Evolutionary conservation across 2,888 invertebrate genomes (phyloP).

Genomic region (Leptogaster cylindrica): DNA sequence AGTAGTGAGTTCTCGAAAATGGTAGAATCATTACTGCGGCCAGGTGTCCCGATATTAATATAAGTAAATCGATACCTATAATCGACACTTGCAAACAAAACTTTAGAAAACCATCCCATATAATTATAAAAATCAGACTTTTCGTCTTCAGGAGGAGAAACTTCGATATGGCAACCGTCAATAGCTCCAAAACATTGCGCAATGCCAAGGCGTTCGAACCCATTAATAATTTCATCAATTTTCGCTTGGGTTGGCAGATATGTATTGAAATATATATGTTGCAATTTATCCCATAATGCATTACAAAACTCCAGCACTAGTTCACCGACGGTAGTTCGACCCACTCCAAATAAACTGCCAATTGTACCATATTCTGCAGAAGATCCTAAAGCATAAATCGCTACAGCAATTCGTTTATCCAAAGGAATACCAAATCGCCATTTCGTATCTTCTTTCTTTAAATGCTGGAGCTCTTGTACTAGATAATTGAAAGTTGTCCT

Average conservation of each 20-base stretch:
- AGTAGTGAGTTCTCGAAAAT: conserved; percentile 42
- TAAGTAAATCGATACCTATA: conserved; percentile 6
- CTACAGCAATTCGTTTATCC: conserved; percentile 31
- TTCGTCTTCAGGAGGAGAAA: not conserved
- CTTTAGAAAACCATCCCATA: not conserved
- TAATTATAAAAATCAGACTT: conserved; percentile 31
- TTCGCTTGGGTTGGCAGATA: not conserved
- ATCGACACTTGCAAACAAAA: not conserved
- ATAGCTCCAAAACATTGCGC: not conserved
- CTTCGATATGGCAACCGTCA: conserved; percentile 15
- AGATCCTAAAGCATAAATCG: conserved; percentile 37
- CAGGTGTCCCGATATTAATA: conserved; percentile 2
- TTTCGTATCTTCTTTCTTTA: not conserved
- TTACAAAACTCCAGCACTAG: conserved; percentile 9
- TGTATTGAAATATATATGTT: no score
- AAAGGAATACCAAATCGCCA: not conserved
- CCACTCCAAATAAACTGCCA: conserved; percentile 40
- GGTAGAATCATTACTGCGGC: conserved; percentile 35
- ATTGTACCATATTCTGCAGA: conserved; percentile 27
- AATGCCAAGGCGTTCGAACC: not conserved
- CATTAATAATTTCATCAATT: not conserved
- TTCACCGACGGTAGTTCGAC: conserved; percentile 43
- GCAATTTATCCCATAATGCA: not conserved
- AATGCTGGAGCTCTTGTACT: no score
- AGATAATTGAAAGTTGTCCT: not conserved